Evolutionary conservation across 2,888 invertebrate genomes (phyloP).

Genomic region (Agrotis clavis): DNA sequence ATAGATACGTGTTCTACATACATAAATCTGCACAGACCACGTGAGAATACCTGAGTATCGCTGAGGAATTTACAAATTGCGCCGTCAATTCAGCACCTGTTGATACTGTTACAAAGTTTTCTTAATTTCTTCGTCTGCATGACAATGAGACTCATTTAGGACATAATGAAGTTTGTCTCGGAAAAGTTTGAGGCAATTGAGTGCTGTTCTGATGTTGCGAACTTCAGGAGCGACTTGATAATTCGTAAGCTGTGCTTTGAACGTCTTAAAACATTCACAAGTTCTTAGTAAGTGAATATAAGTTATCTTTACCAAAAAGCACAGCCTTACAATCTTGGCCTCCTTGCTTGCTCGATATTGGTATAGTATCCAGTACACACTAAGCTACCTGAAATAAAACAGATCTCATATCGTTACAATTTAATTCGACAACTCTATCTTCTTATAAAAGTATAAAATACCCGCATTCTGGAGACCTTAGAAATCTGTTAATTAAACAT

Average conservation of each 20-base stretch:
- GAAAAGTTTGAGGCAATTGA: background rate
- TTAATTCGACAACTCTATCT: background rate
- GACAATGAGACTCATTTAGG: constrained; percentile 24
- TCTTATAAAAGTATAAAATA: background rate
- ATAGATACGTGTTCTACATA: constrained; percentile 23
- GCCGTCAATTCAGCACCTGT: constrained; percentile 60
- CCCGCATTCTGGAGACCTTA: background rate
- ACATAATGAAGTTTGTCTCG: background rate
- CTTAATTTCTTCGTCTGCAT: constrained; percentile 25
- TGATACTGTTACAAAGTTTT: constrained; percentile 23
- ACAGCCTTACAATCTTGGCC: background rate
- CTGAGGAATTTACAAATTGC: constrained; percentile 60
- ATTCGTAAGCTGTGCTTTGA: background rate
- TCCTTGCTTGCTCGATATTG: background rate
- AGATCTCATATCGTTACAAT: background rate
- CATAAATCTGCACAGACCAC: constrained; percentile 55
- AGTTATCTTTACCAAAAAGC: background rate
- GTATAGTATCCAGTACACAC: background rate
- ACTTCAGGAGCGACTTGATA: background rate
- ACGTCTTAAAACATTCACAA: background rate
- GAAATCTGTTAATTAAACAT: constrained; percentile 21
- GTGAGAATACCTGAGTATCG: constrained; percentile 49
- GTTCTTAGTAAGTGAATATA: background rate
- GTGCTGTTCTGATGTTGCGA: background rate
- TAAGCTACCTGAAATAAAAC: constrained; percentile 26